Base-by-base conservation (phyloP, 2,888 invertebrate species). In the Strigamia crassipes region DNA sequence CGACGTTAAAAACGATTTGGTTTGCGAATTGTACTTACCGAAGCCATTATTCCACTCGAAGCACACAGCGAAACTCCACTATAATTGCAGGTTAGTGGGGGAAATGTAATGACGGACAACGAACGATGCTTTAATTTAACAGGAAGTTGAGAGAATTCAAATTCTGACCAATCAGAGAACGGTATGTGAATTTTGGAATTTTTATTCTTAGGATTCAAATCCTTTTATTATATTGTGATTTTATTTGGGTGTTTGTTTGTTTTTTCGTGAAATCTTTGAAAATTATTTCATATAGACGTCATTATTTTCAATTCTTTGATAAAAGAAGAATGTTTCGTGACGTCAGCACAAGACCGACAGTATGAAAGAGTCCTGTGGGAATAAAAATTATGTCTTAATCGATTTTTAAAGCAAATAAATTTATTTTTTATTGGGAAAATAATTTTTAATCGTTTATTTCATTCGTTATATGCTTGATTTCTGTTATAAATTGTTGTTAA, bases 141-240 rank as follows among this genome's bases (percentile, higher is more conserved):
- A 66, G 61, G 61, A 66, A 66, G 61, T 66, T 9, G 18, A 66
- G 21, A 18, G 61, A 66, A 66, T 23, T 66, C 61, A 66, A 66
- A 66, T 23, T 66, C 12, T 21, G 21, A 23, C 61, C 61, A 66
- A 66, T 66, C 61, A 23, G 21, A 66, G 21, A 18, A 0, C 0
- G 4, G 15, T 4, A 46, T 46, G 15, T 46, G 12, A 46, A 46
- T n/a, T 13, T 46, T 18, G 18, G 2, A 66, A 6, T 9, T 21
- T 61, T 61, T 61, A 5, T 61, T 23, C 10, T n/a, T 4, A n/a
- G n/a, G 51, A 6, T 51, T 3, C 2, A 51, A 51, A 13, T 6
- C 12, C 0, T 51, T 51, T 15, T 51, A 13, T 51, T 51, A 1
- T 18, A 5, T 38, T 5, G 6, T 0, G 38, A 38, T 38, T 38